A percentile compares a stretch with the other conserved stretches of the same genome.
Evolutionary conservation across 2,888 invertebrate species (phyloP).

Genomic region (Magallana nippona): DNA sequence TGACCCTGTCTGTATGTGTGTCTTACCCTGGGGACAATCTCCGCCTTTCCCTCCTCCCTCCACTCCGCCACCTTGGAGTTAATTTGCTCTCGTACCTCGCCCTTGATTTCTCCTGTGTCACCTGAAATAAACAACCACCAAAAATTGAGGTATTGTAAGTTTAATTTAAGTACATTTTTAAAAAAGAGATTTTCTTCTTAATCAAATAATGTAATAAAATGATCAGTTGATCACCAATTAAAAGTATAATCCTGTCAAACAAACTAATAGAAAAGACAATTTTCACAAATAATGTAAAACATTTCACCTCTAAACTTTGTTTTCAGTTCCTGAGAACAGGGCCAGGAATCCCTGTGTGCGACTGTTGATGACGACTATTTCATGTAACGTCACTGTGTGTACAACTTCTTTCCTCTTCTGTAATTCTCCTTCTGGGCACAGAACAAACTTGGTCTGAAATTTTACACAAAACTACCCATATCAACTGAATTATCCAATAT

Average conservation of each 20-base stretch:
- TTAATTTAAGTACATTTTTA: too few relatives aligned
- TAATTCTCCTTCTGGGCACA: conserved; percentile 98
- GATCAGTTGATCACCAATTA: too few relatives aligned
- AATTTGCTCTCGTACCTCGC: conserved; percentile 98
- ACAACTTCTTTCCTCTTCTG: conserved; percentile 98
- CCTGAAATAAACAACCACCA: conserved; percentile 81
- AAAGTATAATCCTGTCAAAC: too few relatives aligned
- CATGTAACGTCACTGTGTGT: conserved; percentile 98
- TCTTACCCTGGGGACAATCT: conserved; percentile 95
- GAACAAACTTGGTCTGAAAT: conserved; percentile 90
- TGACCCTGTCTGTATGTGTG: conserved; percentile 35
- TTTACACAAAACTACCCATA: neutral
- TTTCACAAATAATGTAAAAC: too few relatives aligned
- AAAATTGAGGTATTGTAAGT: neutral
- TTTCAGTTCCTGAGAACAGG: conserved; percentile 90
- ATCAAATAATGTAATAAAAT: too few relatives aligned
- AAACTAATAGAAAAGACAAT: too few relatives aligned
- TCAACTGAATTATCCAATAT: too few relatives aligned
- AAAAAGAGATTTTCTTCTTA: too few relatives aligned
- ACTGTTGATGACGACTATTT: conserved; percentile 99
- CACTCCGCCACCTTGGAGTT: conserved; percentile 98
- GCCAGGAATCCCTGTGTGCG: conserved; percentile 98
- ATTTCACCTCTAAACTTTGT: too few relatives aligned
- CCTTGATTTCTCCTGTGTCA: conserved; percentile 99
- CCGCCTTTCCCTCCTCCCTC: conserved; percentile 99